Conservation (phyloP, 2,113 vertebrate species). For the Xiphophorus couchianus region DNA sequence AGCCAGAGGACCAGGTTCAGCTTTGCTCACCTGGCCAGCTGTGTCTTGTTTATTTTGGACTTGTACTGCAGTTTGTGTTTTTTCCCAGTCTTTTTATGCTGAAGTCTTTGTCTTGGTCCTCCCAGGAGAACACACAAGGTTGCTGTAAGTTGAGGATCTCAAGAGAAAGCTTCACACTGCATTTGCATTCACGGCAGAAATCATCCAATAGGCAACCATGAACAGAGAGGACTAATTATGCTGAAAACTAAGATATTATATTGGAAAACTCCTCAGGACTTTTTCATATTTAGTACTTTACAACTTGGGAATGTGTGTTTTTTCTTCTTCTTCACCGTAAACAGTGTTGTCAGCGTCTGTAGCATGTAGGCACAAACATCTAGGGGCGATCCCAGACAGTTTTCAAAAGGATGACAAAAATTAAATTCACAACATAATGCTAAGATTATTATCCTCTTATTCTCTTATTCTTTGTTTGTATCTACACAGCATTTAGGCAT, state of each 20-base stretch:
- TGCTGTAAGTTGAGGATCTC: background rate
- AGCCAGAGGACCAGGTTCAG: background rate
- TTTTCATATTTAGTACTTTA: too few relatives aligned
- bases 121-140: background rate
- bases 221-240: background rate
- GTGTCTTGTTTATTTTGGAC: constrained; percentile 20
- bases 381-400: too few relatives aligned
- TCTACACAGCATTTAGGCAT: background rate
- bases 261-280: too few relatives aligned
- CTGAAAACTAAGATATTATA: background rate
- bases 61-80: constrained; percentile 3
- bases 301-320: too few relatives aligned
- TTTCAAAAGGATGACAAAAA: too few relatives aligned
- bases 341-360: too few relatives aligned
- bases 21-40: constrained; percentile 23
- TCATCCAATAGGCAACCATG: background rate
- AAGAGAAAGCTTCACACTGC: background rate
- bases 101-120: background rate
- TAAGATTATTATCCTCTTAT: too few relatives aligned
- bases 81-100: background rate
- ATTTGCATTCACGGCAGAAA: background rate
- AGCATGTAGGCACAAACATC: too few relatives aligned
- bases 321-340: too few relatives aligned
- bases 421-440: too few relatives aligned
- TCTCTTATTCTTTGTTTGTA: too few relatives aligned